Conservation (phyloP, 2,113 vertebrate genomes). For the Scartelaos histophorus region DNA sequence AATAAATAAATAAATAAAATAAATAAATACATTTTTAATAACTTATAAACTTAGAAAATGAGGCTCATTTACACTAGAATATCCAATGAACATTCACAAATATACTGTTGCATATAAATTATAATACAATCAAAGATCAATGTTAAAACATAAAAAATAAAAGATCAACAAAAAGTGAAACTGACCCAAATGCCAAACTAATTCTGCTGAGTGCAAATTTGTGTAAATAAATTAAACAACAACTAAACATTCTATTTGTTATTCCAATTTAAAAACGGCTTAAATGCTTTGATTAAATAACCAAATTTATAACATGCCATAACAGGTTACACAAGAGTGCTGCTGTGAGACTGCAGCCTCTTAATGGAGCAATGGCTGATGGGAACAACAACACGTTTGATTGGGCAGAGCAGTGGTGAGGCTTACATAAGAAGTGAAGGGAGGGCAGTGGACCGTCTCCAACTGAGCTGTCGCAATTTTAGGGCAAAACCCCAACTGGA, state of each 20-base stretch:
- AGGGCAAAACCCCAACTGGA: slow-evolving; percentile 18
- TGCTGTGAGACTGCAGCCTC: slow-evolving; percentile 35
- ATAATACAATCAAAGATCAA: no score
- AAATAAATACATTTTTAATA: neutral
- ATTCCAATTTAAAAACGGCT: neutral
- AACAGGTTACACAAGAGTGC: slow-evolving; percentile 62
- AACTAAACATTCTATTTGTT: neutral
- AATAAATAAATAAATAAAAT: no score
- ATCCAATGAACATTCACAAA: no score
- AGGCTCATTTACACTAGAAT: neutral
- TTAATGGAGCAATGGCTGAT: slow-evolving; percentile 38
- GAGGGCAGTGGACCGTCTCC: slow-evolving; percentile 14
- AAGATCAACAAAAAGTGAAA: neutral
- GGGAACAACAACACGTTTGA: slow-evolving; percentile 39
- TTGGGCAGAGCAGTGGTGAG: slow-evolving; percentile 14
- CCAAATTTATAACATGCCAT: slow-evolving; percentile 23
- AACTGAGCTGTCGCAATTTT: slow-evolving; percentile 31
- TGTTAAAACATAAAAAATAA: no score
- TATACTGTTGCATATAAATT: no score
- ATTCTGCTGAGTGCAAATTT: no score
- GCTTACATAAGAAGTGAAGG: slow-evolving; percentile 49
- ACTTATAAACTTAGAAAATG: neutral
- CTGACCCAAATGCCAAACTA: neutral
- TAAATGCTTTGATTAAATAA: neutral
- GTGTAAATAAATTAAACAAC: no score